These are phyloP conservation scores for Parapsyche elsis DNA, from an alignment of 1,140 invertebrate species.

Conservation along the genomic window DNA sequence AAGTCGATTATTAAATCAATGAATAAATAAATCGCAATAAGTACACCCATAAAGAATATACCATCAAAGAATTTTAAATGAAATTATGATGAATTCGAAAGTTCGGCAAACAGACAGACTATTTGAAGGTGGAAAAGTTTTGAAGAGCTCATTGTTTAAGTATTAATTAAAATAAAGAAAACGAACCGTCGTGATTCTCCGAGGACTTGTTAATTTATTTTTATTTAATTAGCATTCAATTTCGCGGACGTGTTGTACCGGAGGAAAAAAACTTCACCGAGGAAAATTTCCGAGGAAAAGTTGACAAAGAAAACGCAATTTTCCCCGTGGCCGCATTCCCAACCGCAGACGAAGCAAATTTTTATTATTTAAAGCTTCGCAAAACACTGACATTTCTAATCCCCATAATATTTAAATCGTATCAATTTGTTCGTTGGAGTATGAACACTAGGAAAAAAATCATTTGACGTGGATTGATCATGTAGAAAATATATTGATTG, in stretches of 20 bases:
- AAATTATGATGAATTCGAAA: conserved; percentile 21
- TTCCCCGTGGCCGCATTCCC: conserved; percentile 6
- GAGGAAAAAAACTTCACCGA: conserved; percentile 2
- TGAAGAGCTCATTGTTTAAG: conserved; percentile 36
- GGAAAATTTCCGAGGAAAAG: conserved; percentile 1
- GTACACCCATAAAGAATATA: no score
- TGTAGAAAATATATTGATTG: conserved; percentile 10
- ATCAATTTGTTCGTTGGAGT: no score
- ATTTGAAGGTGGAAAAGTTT: conserved; percentile 28
- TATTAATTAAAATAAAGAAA: conserved; percentile 40
- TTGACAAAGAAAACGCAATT: conserved; percentile 30
- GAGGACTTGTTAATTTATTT: conserved; percentile 37
- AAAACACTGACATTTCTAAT: neutral
- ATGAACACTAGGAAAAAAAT: no score
- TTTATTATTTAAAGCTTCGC: neutral
- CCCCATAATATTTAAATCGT: neutral
- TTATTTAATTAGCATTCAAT: conserved; percentile 42
- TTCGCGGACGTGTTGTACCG: conserved; percentile 26
- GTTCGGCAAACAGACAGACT: neutral
- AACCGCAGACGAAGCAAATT: conserved; percentile 4
- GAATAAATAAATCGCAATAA: no score
- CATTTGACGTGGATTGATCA: no score
- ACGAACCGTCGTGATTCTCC: conserved; percentile 28
- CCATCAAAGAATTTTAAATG: neutral
- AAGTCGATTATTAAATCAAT: no score